These are phyloP conservation scores for Daphoenositta chrysoptera DNA, from an alignment of 2,113 vertebrate genomes.

Conservation along the genomic window DNA sequence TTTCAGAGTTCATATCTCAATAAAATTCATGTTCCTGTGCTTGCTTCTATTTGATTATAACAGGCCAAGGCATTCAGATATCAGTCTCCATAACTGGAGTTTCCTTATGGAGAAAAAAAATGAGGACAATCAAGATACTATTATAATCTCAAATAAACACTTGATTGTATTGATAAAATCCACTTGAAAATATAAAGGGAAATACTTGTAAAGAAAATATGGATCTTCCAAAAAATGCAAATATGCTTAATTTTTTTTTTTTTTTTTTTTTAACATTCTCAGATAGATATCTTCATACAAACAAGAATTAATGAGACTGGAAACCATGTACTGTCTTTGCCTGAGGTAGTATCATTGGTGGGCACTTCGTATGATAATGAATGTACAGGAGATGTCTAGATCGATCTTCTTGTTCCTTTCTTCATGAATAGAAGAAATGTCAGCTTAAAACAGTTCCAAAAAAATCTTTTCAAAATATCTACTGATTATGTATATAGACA, in stretches of 20 bases:
- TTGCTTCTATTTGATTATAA: no score
- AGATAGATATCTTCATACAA: not conserved
- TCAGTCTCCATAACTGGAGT: no score
- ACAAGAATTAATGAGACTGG: not conserved
- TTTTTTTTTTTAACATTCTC: not conserved
- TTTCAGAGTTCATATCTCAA: no score
- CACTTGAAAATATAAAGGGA: no score
- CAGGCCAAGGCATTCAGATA: no score
- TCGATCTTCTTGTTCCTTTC: not conserved
- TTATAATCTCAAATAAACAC: no score
- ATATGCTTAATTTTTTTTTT: not conserved
- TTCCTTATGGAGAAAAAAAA: no score
- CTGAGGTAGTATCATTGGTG: not conserved
- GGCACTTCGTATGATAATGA: not conserved
- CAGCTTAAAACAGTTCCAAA: not conserved
- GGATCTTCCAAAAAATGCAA: not conserved
- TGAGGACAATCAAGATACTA: no score
- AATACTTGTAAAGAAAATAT: not conserved
- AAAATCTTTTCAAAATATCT: not conserved
- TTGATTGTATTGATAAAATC: no score
- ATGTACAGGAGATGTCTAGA: not conserved
- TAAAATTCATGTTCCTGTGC: no score
- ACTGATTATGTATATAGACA: not conserved
- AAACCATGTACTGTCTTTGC: not conserved
- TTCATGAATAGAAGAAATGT: not conserved